These are phyloP conservation scores for Gerris lacustris DNA, from an alignment of 2,888 invertebrate species.

Conservation along the genomic window DNA sequence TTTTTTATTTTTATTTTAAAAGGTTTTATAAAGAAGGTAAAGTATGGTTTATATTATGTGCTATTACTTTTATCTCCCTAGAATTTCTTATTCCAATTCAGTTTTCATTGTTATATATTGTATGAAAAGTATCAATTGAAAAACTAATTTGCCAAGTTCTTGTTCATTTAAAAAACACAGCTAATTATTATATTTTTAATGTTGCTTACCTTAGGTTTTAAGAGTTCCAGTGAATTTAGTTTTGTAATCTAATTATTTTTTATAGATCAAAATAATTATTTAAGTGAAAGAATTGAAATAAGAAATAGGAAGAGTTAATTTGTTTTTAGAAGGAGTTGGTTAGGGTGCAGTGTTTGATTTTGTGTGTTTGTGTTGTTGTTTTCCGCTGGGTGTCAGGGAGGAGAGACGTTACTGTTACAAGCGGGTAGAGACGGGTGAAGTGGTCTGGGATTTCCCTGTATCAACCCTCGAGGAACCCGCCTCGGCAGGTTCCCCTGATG, in stretches of 20 bases:
- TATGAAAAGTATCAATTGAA: not conserved
- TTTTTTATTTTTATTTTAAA: not conserved
- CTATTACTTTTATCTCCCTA: not conserved
- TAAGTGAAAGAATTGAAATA: not conserved
- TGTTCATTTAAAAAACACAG: not conserved
- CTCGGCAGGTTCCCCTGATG: slow-evolving; percentile 39
- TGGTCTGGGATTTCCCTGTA: slow-evolving; percentile 52
- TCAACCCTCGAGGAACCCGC: not conserved
- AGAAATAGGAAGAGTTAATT: not conserved
- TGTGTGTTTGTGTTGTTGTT: slow-evolving; percentile 9
- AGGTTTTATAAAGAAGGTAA: not conserved
- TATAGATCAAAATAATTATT: not conserved
- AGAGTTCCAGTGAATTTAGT: too few relatives aligned
- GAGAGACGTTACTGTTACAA: slow-evolving; percentile 44
- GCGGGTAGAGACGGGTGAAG: slow-evolving; percentile 45
- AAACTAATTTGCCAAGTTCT: not conserved
- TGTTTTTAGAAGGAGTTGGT: not conserved
- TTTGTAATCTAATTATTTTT: not conserved
- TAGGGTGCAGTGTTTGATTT: not conserved
- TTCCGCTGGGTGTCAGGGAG: slow-evolving; percentile 14
- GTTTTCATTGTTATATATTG: not conserved
- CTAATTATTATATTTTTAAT: too few relatives aligned
- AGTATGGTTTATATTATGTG: not conserved
- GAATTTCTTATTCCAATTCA: not conserved
- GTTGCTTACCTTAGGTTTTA: too few relatives aligned